Evolutionary conservation across 2,888 invertebrate genomes (phyloP).

Genomic region (Pyralis farinalis): DNA sequence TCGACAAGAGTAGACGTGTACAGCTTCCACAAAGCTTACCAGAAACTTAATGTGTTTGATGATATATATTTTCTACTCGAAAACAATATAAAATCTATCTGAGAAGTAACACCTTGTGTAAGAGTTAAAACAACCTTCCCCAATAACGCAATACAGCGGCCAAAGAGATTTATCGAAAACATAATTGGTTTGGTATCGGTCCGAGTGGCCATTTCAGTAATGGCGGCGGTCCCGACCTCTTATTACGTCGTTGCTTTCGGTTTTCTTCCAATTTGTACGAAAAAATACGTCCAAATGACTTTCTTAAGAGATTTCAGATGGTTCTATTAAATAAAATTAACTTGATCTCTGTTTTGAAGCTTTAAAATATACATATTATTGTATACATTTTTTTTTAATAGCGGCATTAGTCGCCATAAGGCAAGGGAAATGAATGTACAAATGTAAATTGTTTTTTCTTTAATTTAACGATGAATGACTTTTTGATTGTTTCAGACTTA

Average conservation of each 20-base stretch:
- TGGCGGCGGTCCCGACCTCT: slow-evolving; percentile 39
- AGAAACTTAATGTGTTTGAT: too few species aligned
- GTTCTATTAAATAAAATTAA: not conserved
- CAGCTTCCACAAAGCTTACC: too few species aligned
- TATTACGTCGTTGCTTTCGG: slow-evolving; percentile 27
- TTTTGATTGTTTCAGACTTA: too few species aligned
- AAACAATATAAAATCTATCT: not conserved
- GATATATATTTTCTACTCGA: not conserved
- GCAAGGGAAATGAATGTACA: too few species aligned
- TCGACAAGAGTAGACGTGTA: too few species aligned
- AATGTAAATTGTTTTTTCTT: too few species aligned
- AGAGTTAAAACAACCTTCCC: not conserved
- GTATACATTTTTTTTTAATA: too few species aligned
- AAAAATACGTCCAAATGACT: slow-evolving; percentile 22
- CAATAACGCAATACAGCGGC: not conserved
- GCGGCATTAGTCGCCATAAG: too few species aligned
- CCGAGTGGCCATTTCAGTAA: slow-evolving; percentile 49
- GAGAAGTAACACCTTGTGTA: not conserved
- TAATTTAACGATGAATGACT: too few species aligned
- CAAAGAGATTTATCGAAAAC: slow-evolving; percentile 43
- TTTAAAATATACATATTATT: too few species aligned
- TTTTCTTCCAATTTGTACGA: slow-evolving; percentile 26
- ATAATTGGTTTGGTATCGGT: slow-evolving; percentile 55
- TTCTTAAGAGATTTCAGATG: slow-evolving; percentile 25
- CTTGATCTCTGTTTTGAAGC: too few species aligned